phyloP scores from a whole-genome alignment of 2,113 vertebrate species.

The Seriola rivoliana region DNA sequence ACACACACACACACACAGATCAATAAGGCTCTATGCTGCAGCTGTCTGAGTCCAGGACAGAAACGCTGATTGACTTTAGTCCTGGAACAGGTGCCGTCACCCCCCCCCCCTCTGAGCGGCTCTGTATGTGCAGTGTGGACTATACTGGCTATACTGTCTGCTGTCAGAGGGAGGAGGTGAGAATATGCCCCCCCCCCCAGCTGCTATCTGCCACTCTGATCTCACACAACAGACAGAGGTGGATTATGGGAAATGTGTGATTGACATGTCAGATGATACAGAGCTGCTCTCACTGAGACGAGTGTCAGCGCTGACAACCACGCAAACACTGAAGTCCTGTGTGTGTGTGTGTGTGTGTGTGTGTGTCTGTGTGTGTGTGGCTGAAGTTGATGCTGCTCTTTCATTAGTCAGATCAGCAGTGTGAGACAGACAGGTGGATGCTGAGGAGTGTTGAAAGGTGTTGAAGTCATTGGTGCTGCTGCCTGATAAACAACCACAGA shows the following conservation, averaged over 20 bases:
- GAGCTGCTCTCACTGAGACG: conserved; percentile 31
- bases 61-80: conserved; percentile 59
- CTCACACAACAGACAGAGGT: conserved; percentile 21
- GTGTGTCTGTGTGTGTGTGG: no score
- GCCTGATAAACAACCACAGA: background rate
- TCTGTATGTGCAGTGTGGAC: conserved; percentile 35
- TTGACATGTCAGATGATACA: conserved; percentile 42
- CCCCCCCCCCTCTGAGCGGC: conserved; percentile 22
- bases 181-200: conserved; percentile 24
- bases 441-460: no score
- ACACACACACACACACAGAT: conserved; percentile 5
- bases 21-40: conserved; percentile 43
- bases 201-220: conserved; percentile 47
- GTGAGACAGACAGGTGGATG: no score
- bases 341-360: background rate
- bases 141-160: conserved; percentile 14
- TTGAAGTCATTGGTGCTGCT: no score
- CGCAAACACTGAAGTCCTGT: conserved; percentile 51
- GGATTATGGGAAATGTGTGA: conserved; percentile 25
- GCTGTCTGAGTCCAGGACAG: conserved; percentile 44
- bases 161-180: conserved; percentile 52
- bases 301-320: conserved; percentile 35
- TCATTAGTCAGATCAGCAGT: no score
- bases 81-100: conserved; percentile 57
- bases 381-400: no score